Percentiles rank a stretch among this genome's conserved stretches.
phyloP scores from a whole-genome alignment of 1,140 invertebrate species.

The Megalopta genalis region DNA sequence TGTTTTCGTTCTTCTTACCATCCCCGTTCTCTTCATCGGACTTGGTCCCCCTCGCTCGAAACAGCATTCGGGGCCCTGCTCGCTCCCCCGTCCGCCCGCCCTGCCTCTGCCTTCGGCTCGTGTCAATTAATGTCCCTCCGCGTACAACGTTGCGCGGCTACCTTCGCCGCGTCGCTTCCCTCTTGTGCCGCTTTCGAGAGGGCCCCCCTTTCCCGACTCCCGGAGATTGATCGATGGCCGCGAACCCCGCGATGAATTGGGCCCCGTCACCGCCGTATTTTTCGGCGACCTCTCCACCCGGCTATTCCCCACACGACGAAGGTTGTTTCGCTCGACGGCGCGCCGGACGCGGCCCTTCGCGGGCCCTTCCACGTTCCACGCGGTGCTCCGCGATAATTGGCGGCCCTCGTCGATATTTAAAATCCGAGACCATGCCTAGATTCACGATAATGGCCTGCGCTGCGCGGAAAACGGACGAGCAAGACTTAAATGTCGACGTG shows the following conservation, averaged over 20 bases:
- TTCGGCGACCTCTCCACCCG: constrained; percentile 46
- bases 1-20: constrained; percentile 30
- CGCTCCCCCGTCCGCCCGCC: constrained; percentile 46
- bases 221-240: constrained; percentile 73
- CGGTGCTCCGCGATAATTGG: background rate
- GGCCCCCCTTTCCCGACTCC: background rate
- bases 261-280: constrained; percentile 69
- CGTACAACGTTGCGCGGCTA: constrained; percentile 60
- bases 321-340: constrained; percentile 23
- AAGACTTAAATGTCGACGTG: too few relatives aligned
- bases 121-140: constrained; percentile 79
- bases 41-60: constrained; percentile 5
- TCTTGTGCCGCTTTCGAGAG: background rate
- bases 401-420: too few relatives aligned
- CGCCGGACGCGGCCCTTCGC: background rate
- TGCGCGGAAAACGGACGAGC: too few relatives aligned
- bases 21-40: background rate
- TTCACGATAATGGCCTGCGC: too few relatives aligned
- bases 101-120: constrained; percentile 59
- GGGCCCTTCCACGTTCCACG: too few relatives aligned
- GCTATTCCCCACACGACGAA: background rate
- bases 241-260: constrained; percentile 72
- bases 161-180: constrained; percentile 47
- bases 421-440: too few relatives aligned
- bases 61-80: constrained; percentile 31